Base-by-base conservation (phyloP, 53 echinoderm and acorn worm genomes). In the Stichopus horrens region DNA sequence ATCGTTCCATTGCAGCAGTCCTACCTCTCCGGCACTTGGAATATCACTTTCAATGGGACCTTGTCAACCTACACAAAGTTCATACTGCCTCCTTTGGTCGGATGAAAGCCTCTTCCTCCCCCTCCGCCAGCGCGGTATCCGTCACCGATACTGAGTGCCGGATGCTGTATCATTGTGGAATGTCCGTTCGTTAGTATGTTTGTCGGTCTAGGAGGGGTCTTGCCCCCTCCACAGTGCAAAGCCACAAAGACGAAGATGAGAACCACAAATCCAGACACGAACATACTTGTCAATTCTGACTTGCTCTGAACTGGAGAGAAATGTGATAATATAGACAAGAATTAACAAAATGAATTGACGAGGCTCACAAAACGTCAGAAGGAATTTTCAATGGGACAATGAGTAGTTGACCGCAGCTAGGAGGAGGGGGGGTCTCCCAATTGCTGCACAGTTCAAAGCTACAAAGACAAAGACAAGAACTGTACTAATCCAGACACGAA, bases 141-240 rank as follows among this genome's bases (percentile, higher is more conserved):
- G 58, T 87, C 75, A 0, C 87, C 74, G 53, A 87, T 75, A 57
- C 71, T 75, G 23, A 74, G 75, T 74, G 87, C 87, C 16, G 87
- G 87, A 75, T 87, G 87, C 16, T 75, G 87, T 19, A 75, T 57
- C 54, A 74, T 58, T 55, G 87, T 57, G 85, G 85, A 85, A 85
- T 85, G 67, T 87, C 74, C 87, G 53, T 87, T 55, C 20, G 86
- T 65, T 23, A 86, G 14, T 21, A 87, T 58, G 87, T 56, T 74
- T 54, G 87, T 16, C 56, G 74, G 74, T 11, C 87, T 74, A 2
- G n/a, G 74, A 9, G 87, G 75, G 52, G 85, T 51, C 51, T 74
- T 87, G 6, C 56, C 74, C 8, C 87, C 87, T 7, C 87, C 87
- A 87, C 87, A 87, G 58, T 87, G 87, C 7, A 87, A 75, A 87